Conservation (phyloP, 2,113 vertebrate species). For the Petrocephalus microphthalmus region DNA sequence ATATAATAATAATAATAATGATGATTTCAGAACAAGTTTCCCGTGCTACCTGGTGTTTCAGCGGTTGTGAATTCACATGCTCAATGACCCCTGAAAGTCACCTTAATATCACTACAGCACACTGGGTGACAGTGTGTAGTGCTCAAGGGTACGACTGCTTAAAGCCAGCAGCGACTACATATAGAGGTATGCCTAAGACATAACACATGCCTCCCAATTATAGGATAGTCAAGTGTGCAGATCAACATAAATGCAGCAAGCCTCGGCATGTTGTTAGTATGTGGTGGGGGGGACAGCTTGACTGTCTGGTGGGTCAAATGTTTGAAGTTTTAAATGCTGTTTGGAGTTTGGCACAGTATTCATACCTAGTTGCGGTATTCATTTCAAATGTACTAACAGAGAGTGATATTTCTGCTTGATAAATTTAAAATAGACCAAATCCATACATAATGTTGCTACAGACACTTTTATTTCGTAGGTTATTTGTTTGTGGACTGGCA, state of each 20-base stretch:
- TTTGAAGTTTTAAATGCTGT: neutral
- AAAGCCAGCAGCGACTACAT: neutral
- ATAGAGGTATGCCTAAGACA: neutral
- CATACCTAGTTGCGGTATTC: neutral
- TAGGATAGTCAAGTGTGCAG: neutral
- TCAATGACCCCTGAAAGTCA: neutral
- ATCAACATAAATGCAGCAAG: neutral
- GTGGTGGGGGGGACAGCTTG: neutral
- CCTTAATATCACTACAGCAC: neutral
- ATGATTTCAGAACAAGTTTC: neutral
- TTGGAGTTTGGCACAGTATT: neutral
- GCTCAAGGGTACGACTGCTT: neutral
- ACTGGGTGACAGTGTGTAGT: neutral
- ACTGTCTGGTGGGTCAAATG: neutral
- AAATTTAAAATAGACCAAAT: neutral
- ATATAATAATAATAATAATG: too few species aligned
- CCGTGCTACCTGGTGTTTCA: neutral
- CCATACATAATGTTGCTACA: neutral
- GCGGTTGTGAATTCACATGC: neutral
- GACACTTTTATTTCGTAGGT: neutral
- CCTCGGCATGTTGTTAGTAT: neutral
- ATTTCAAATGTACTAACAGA: neutral
- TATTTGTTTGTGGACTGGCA: neutral
- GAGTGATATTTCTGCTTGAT: neutral
- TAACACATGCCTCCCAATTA: neutral